phyloP scores from a whole-genome alignment of 2,113 vertebrate genomes.

The Syngnathus scovelli region DNA sequence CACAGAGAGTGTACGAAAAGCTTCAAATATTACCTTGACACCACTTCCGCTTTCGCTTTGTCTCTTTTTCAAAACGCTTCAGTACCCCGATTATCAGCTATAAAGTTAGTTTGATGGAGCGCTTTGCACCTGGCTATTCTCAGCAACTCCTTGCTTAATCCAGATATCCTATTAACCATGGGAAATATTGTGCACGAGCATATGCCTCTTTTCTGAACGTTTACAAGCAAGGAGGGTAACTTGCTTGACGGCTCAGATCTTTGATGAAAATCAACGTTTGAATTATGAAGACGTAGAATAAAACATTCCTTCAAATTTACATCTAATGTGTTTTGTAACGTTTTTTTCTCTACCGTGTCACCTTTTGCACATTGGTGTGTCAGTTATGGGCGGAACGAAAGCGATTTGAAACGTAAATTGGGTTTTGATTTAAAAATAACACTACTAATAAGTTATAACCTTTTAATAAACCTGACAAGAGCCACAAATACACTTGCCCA shows the following conservation, averaged over 20 bases:
- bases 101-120: neutral
- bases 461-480: too few species aligned
- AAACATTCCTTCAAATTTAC: too few species aligned
- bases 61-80: neutral
- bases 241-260: slow-evolving; percentile 3
- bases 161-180: neutral
- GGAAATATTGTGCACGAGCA: neutral
- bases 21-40: fast-evolving
- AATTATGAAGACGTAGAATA: too few species aligned
- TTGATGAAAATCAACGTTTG: neutral
- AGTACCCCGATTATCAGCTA: too few species aligned
- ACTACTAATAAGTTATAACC: too few species aligned
- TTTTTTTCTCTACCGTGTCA: too few species aligned
- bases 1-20: neutral
- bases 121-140: neutral
- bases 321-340: too few species aligned
- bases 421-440: too few species aligned
- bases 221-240: neutral
- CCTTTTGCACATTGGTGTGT: too few species aligned
- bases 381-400: too few species aligned
- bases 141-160: neutral
- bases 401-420: too few species aligned
- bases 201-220: neutral
- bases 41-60: neutral
- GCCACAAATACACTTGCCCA: too few species aligned